Conservation (phyloP, 1,140 invertebrate species). For the Zaprionus tsacasi region DNA sequence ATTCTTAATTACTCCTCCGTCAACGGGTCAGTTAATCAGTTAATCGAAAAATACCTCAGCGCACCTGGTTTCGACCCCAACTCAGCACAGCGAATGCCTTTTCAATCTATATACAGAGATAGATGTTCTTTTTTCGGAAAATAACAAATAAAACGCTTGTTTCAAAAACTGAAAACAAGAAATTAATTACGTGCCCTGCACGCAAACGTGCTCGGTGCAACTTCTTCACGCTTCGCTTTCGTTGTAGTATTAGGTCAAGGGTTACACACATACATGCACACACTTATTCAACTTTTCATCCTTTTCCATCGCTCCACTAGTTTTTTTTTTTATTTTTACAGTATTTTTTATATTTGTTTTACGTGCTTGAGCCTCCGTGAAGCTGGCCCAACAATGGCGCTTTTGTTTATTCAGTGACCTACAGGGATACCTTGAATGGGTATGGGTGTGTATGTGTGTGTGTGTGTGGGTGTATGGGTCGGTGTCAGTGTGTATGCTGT, state of each 20-base stretch:
- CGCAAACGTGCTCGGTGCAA: constrained; percentile 9
- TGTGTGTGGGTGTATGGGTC: constrained; percentile 17
- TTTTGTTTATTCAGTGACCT: constrained; percentile 53
- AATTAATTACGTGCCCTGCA: constrained; percentile 55
- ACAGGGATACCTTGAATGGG: background rate
- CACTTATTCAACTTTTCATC: constrained; percentile 1
- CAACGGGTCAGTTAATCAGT: background rate
- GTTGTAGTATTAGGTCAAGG: constrained; percentile 62
- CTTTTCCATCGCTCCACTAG: constrained; percentile 12
- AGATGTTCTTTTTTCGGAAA: background rate
- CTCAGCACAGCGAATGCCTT: background rate
- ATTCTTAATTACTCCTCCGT: background rate
- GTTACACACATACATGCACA: constrained; percentile 43
- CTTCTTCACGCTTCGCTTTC: constrained; percentile 1
- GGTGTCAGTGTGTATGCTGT: constrained; percentile 18
- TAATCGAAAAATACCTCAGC: background rate
- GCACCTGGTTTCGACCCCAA: background rate
- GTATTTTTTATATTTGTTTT: constrained; percentile 36
- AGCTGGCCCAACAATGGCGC: constrained; percentile 50
- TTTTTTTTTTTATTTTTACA: constrained; percentile 18
- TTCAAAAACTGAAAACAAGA: constrained; percentile 15
- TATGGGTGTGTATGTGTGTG: background rate
- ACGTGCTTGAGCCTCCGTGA: constrained; percentile 50
- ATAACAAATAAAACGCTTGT: constrained; percentile 4
- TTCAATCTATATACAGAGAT: background rate